Base-by-base conservation (phyloP, 2,797 vertebrate species). In the Aviceda cuculoides region DNA sequence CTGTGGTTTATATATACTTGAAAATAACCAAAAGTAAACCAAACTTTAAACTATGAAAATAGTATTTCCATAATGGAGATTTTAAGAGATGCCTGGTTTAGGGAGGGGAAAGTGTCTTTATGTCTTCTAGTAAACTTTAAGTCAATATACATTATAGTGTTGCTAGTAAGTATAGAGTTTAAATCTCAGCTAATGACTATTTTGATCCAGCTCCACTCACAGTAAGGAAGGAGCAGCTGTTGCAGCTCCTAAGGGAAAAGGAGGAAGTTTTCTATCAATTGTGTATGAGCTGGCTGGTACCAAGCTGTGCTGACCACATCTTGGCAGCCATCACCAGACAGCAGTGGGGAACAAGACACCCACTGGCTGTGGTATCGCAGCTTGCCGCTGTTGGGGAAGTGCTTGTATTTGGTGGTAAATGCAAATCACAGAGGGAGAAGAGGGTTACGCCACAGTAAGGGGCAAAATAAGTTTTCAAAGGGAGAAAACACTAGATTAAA, bases 401-500 rank as follows among this genome's bases (percentile, higher is more conserved):
- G 39, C 77, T 93, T 91, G 50, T 67, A n/a, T 75, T 95, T 90
- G 55, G 61, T 78, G 82, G 47, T 73, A 87, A 93, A 93, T 61
- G 85, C 61, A 78, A 87, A 77, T 86, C 55, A 15, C 89, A 87
- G 78, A 86, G 77, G 85, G 75, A 92, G 88, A 93, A 52, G 25
- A 75, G 31, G 37, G 56, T 96, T 96, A 56, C 2, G 2, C 80
- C 42, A 42, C 67, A 82, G 26, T 72, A 73, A 77, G 49, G 47
- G 28, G 28, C 31, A 84, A 92, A 93, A 70, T 63, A 89, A 72
- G 56, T 89, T 96, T 91, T 74, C 42, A 66, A 55, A 83, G 59
- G 55, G 44, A 56, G 46, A 86, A 80, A 87, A 55, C 47, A 58
- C 13, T 40, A 80, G 59, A 86, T 96, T 88, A 97, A 97, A 93